phyloP scores from a whole-genome alignment of 1,140 invertebrate genomes.

The Globodera ellingtonae region DNA sequence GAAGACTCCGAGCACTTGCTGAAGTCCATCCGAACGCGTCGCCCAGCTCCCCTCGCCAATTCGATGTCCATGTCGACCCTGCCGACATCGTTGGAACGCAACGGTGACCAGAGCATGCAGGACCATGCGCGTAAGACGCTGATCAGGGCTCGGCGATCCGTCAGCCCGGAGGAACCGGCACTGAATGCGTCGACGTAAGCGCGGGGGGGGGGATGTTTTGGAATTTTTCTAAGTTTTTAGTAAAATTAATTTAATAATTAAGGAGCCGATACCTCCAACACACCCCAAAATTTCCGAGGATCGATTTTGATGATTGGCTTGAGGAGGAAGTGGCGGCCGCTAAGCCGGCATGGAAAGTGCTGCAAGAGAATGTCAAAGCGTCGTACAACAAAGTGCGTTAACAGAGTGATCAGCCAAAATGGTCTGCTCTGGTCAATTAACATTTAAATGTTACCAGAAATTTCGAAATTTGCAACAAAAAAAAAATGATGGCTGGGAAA shows the following conservation, averaged over 20 bases:
- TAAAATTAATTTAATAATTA: not conserved
- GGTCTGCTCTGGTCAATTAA: not conserved
- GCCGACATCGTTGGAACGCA: conserved; percentile 13
- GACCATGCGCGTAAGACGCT: conserved; percentile 20
- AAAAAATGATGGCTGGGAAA: not conserved
- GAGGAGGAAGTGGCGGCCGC: conserved; percentile 41
- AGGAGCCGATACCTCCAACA: conserved; percentile 45
- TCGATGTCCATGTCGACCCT: conserved; percentile 12
- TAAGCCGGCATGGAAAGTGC: conserved; percentile 62
- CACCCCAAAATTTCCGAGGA: conserved; percentile 54
- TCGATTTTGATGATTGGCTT: conserved; percentile 61
- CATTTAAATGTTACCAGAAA: not conserved
- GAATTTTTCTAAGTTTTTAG: not conserved
- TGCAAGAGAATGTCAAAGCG: conserved; percentile 58
- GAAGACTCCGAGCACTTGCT: conserved; percentile 19
- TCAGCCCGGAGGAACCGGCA: conserved; percentile 15
- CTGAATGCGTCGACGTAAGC: conserved; percentile 21
- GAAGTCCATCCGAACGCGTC: conserved; percentile 24
- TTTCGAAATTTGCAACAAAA: not conserved
- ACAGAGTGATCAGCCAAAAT: no score
- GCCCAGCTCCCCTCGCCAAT: not conserved
- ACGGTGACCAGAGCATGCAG: conserved; percentile 21
- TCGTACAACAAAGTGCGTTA: conserved; percentile 58
- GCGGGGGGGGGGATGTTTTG: not conserved
- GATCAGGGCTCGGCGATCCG: conserved; percentile 3